A percentile compares a stretch with the other conserved stretches of the same genome.
phyloP scores from a whole-genome alignment of 2,888 invertebrate genomes.

The Toxonevra muliebris region DNA sequence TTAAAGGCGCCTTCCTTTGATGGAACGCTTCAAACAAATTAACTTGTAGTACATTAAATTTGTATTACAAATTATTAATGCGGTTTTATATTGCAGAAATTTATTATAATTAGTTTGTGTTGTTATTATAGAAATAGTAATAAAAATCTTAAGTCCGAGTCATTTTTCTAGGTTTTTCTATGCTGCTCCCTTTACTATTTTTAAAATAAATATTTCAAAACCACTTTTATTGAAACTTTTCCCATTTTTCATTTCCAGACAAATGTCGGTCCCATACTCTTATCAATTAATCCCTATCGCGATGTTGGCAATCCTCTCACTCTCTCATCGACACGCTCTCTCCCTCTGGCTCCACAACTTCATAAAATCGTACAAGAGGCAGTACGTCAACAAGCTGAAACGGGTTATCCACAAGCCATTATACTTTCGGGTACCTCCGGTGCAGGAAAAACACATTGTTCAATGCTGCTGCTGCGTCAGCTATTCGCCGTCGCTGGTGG shows the following conservation, averaged over 20 bases:
- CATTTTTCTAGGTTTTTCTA: too few relatives aligned
- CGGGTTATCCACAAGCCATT: conserved; percentile 94
- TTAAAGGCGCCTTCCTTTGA: too few relatives aligned
- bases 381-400: conserved; percentile 92
- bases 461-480: conserved; percentile 88
- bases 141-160: too few relatives aligned
- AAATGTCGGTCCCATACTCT: conserved; percentile 89
- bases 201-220: too few relatives aligned
- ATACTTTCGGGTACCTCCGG: conserved; percentile 92
- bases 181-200: too few relatives aligned
- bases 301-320: conserved; percentile 89
- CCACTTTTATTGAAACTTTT: too few relatives aligned
- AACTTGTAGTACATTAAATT: too few relatives aligned
- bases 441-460: conserved; percentile 93
- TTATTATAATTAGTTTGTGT: too few relatives aligned
- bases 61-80: too few relatives aligned
- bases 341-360: conserved; percentile 81
- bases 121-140: too few relatives aligned
- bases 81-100: too few relatives aligned
- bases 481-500: conserved; percentile 94
- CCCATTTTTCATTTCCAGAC: conserved; percentile 72
- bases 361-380: conserved; percentile 91
- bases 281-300: conserved; percentile 89
- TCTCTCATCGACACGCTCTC: conserved; percentile 79
- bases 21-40: too few relatives aligned